Percentiles rank a stretch among this genome's conserved stretches.
These are phyloP conservation scores for Oreochromis niloticus DNA, from an alignment of 2,113 vertebrate species.

Conservation along the genomic window DNA sequence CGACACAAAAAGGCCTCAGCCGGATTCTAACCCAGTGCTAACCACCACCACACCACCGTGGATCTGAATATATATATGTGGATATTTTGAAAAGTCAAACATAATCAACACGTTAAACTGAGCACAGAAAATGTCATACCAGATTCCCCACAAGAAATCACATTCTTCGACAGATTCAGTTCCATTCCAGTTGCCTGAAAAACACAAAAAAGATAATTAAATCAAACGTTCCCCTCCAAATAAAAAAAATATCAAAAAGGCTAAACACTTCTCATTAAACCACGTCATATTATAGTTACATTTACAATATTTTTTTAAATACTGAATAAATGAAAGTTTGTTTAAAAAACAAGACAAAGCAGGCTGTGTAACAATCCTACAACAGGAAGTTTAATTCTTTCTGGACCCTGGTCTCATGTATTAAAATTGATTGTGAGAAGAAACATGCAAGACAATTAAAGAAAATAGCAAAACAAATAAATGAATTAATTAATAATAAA, in stretches of 20 bases:
- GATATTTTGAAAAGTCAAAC: neutral
- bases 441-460: neutral
- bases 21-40: neutral
- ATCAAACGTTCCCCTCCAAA: neutral
- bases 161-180: conserved; percentile 69
- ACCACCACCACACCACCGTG: neutral
- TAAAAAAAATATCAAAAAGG: neutral
- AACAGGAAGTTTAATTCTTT: neutral
- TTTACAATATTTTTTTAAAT: neutral
- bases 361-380: neutral
- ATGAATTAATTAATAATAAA: neutral
- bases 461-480: neutral
- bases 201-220: conserved; percentile 9
- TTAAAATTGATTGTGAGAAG: neutral
- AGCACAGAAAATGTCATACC: conserved; percentile 19
- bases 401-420: neutral
- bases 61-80: neutral
- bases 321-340: neutral
- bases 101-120: neutral
- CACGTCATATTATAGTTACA: neutral
- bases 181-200: conserved; percentile 72
- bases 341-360: neutral
- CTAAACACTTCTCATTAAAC: neutral
- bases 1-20: neutral
- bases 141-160: conserved; percentile 58